These are phyloP conservation scores for Epinotia nisella DNA, from an alignment of 2,888 invertebrate genomes.

Conservation along the genomic window DNA sequence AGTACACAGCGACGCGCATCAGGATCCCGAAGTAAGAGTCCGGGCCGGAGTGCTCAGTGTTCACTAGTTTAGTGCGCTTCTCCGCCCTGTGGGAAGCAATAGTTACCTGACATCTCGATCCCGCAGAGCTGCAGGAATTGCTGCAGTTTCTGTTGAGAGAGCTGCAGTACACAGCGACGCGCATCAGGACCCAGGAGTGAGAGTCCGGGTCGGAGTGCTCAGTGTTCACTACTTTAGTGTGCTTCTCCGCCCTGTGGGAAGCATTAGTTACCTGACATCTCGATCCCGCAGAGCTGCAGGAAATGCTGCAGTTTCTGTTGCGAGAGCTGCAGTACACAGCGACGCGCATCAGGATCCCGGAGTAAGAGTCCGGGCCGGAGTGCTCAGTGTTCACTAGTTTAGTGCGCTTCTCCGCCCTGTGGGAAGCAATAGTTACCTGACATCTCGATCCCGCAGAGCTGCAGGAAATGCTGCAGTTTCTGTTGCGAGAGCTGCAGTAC, in stretches of 20 bases:
- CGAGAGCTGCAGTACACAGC: conserved; percentile 93
- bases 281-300: conserved; percentile 94
- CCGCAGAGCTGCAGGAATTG: conserved; percentile 95
- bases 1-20: conserved; percentile 95
- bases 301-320: conserved; percentile 94
- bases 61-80: conserved; percentile 83
- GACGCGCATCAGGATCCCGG: conserved; percentile 97
- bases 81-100: conserved; percentile 49
- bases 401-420: conserved; percentile 64
- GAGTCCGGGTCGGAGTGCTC: conserved; percentile 97
- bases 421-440: conserved; percentile 74
- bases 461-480: conserved; percentile 94
- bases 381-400: conserved; percentile 92
- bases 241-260: conserved; percentile 58
- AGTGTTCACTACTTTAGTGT: conserved; percentile 86
- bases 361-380: conserved; percentile 96
- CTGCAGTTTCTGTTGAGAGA: conserved; percentile 92
- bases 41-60: conserved; percentile 96
- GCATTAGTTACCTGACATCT: conserved; percentile 86
- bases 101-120: conserved; percentile 90
- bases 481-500: conserved; percentile 92
- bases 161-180: conserved; percentile 93
- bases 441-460: conserved; percentile 94
- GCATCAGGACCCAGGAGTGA: conserved; percentile 97
- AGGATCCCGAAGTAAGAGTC: conserved; percentile 98